Percentiles rank a stretch among this genome's conserved stretches.
These are phyloP conservation scores for Trididemnum nubilum DNA, from an alignment of 23 tunicate genomes.

Conservation along the genomic window DNA sequence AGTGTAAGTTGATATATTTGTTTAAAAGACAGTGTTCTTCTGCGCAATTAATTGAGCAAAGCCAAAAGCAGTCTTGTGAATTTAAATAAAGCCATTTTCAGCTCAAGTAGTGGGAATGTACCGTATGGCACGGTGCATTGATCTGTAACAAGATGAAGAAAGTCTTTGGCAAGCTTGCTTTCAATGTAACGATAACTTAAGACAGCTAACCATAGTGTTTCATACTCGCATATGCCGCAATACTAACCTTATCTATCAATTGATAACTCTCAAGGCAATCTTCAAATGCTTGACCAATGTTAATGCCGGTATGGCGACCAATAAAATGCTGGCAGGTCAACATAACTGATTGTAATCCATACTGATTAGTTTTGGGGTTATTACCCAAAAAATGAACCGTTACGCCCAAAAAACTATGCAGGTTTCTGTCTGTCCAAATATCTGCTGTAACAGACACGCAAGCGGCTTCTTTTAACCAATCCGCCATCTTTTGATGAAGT, in stretches of 20 bases:
- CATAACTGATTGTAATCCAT: background rate
- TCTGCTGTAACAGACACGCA: slow-evolving; percentile 2
- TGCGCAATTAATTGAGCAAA: too few species aligned
- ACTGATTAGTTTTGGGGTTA: background rate
- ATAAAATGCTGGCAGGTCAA: background rate
- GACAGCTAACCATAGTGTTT: background rate
- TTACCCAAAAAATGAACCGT: background rate
- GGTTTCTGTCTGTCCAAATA: background rate
- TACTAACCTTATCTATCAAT: background rate
- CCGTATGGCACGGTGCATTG: background rate
- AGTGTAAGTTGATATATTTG: background rate
- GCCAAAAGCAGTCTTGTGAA: background rate
- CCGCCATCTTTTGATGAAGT: background rate
- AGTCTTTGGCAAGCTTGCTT: background rate
- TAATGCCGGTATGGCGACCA: background rate
- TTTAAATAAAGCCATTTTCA: background rate
- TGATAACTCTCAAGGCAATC: background rate
- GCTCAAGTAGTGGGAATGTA: background rate
- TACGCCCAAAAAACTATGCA: background rate
- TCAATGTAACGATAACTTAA: background rate
- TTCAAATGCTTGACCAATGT: background rate
- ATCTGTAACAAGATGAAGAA: background rate
- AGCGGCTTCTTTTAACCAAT: slow-evolving; percentile 1
- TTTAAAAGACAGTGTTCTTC: background rate
- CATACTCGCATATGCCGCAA: background rate